Base-by-base conservation (phyloP, 2,888 invertebrate species). In the Zelleria hepariella region DNA sequence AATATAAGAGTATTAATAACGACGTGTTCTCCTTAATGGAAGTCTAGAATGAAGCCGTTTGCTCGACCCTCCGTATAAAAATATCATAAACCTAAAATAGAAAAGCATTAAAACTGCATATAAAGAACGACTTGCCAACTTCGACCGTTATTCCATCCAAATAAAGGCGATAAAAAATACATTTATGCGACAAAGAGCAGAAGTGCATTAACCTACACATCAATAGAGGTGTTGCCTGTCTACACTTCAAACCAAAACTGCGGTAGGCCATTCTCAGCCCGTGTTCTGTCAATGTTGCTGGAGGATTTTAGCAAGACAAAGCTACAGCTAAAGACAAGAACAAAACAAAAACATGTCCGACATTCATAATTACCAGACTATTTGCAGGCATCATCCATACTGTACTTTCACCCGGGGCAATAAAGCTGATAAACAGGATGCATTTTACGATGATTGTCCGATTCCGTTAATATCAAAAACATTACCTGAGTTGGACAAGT, bases 401-500 rank as follows among this genome's bases (percentile, higher is more conserved):
- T n/a, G 7, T 51, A 51, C 32, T 42, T 42, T 42, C 32, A 42
- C 32, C 32, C 15, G 15, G 32, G 10, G 32, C 32, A 42, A 42
- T 42, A 42, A 42, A 42, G 15, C 32, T 5, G 32, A 42, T 15
- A 42, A n/a, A 51, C 51, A 51, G 51, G 51, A 51, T 51, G 23
- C 20, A 0, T 21, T 51, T 51, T 15, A 42, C 15, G 32, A 42
- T 10, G 32, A 51, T 51, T 21, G 21, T 20, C 23, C 23, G 51
- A 18, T 23, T 58, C 58, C 20, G 59, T 63, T 61, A 62, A 62
- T 63, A 60, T 63, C 48, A 58, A 58, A 60, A 59, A 60, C 59
- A 56, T 58, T 62, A 61, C 62, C 60, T 58, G 62, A 60, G 60
- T 59, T 56, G 59, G 58, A 61, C 59, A 61, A 60, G 62, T 62